phyloP scores from a whole-genome alignment of 2,797 vertebrate genomes.

The Crocodylus rhombifer region DNA sequence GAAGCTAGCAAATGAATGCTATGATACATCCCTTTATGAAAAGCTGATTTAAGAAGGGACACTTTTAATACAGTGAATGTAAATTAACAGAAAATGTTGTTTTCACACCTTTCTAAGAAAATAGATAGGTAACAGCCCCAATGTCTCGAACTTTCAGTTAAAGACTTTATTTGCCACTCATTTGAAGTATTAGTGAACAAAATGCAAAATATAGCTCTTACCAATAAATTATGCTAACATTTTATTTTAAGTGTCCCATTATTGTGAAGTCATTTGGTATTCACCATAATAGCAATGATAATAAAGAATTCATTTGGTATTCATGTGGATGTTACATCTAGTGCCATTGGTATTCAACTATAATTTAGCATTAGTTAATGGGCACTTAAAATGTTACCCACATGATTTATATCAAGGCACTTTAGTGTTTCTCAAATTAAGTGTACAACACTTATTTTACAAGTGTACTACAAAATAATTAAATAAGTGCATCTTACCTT shows the following conservation, averaged over 20 bases:
- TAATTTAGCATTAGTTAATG: slow-evolving; percentile 82
- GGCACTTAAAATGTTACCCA: slow-evolving; percentile 82
- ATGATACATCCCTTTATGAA: neutral
- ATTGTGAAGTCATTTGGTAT: slow-evolving; percentile 75
- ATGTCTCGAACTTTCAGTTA: slow-evolving; percentile 19
- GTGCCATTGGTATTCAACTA: slow-evolving; percentile 76
- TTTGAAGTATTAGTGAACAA: slow-evolving; percentile 65
- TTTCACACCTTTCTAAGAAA: slow-evolving; percentile 35
- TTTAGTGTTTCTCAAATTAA: slow-evolving; percentile 76
- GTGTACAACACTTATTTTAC: slow-evolving; percentile 76
- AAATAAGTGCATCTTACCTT: slow-evolving; percentile 83
- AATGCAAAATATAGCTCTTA: slow-evolving; percentile 63
- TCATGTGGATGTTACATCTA: slow-evolving; percentile 75
- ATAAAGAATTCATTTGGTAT: slow-evolving; percentile 82
- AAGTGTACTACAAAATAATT: slow-evolving; percentile 80
- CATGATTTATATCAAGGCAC: slow-evolving; percentile 76
- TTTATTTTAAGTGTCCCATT: slow-evolving; percentile 79
- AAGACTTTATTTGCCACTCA: slow-evolving; percentile 27
- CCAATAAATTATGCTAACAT: slow-evolving; percentile 74
- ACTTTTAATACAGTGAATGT: slow-evolving; percentile 1
- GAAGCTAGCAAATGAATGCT: slow-evolving; percentile 41
- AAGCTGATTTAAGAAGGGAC: slow-evolving; percentile 45
- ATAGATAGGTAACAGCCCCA: slow-evolving; percentile 31
- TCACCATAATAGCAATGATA: slow-evolving; percentile 76
- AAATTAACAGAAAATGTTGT: neutral